Evolutionary conservation across 1,140 invertebrate species (phyloP).

Genomic region (Aphelenchoides besseyi): DNA sequence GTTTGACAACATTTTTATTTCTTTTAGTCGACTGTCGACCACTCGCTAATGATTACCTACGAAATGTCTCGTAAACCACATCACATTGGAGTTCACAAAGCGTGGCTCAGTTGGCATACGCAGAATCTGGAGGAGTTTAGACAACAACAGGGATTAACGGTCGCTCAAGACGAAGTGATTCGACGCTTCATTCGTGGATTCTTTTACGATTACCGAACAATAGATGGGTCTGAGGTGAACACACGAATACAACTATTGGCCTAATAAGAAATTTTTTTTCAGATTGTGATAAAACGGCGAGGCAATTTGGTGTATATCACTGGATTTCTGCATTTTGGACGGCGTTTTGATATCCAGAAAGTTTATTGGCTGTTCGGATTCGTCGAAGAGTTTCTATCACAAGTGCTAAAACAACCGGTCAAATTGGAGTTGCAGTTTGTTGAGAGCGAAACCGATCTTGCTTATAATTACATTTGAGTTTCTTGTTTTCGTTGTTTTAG

Average conservation of each 20-base stretch:
- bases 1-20: background rate
- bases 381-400: slow-evolving; percentile 56
- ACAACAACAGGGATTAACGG: slow-evolving; percentile 50
- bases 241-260: no score
- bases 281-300: slow-evolving; percentile 62
- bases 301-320: slow-evolving; percentile 55
- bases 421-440: slow-evolving; percentile 60
- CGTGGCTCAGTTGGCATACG: slow-evolving; percentile 61
- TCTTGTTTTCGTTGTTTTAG: no score
- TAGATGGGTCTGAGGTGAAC: slow-evolving; percentile 52
- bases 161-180: slow-evolving; percentile 61
- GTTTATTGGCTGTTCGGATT: slow-evolving; percentile 62
- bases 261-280: no score
- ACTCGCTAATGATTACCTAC: slow-evolving; percentile 53
- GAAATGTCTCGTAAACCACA: slow-evolving; percentile 56
- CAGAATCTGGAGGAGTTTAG: slow-evolving; percentile 60
- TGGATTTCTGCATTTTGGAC: slow-evolving; percentile 53
- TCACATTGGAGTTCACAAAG: slow-evolving; percentile 57
- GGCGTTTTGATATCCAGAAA: slow-evolving; percentile 29
- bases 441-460: slow-evolving; percentile 46
- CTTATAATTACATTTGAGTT: slow-evolving; percentile 56
- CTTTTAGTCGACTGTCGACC: slow-evolving; percentile 44
- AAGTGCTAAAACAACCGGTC: slow-evolving; percentile 59
- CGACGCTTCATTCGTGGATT: slow-evolving; percentile 60
- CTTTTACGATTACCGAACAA: slow-evolving; percentile 51